Evolutionary conservation across 2,797 vertebrate genomes (phyloP).

Genomic region (Australoheros facetus): DNA sequence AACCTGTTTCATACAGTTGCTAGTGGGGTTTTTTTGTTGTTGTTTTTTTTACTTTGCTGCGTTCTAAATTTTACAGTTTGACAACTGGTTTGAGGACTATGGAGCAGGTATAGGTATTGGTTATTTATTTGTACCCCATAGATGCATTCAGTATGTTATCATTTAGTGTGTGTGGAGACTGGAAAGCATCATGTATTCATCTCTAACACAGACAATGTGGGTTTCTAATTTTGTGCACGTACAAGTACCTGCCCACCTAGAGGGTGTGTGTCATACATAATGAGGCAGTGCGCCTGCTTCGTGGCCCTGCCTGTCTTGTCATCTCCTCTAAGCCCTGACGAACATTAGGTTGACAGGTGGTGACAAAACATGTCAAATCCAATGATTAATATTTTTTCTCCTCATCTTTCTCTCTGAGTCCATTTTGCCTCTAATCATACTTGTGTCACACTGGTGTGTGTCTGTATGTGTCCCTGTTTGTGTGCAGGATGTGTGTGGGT

Average conservation of each 20-base stretch:
- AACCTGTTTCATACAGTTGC: background rate
- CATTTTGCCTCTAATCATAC: slow-evolving; percentile 42
- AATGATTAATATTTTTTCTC: slow-evolving; percentile 56
- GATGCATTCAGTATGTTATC: background rate
- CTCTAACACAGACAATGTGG: background rate
- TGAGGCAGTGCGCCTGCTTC: slow-evolving; percentile 30
- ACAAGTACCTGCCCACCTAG: background rate
- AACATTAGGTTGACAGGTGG: slow-evolving; percentile 61
- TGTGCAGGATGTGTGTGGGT: slow-evolving; percentile 1
- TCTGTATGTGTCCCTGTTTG: background rate
- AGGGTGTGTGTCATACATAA: slow-evolving; percentile 26
- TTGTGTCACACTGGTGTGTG: slow-evolving; percentile 6
- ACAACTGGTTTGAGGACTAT: slow-evolving; percentile 2
- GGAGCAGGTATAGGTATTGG: slow-evolving; percentile 5
- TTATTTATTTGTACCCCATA: background rate
- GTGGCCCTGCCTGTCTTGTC: slow-evolving; percentile 45
- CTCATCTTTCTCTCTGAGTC: slow-evolving; percentile 40
- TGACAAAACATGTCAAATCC: slow-evolving; percentile 69
- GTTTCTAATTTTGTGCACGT: slow-evolving; percentile 22
- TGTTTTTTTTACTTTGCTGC: slow-evolving; percentile 18
- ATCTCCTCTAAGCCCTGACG: slow-evolving; percentile 51
- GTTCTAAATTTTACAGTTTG: slow-evolving; percentile 13
- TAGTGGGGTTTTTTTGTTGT: background rate
- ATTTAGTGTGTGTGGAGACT: background rate
- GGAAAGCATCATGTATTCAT: background rate